Evolutionary conservation across 1,140 invertebrate species (phyloP).

Genomic region (Camponotus pennsylvanicus): DNA sequence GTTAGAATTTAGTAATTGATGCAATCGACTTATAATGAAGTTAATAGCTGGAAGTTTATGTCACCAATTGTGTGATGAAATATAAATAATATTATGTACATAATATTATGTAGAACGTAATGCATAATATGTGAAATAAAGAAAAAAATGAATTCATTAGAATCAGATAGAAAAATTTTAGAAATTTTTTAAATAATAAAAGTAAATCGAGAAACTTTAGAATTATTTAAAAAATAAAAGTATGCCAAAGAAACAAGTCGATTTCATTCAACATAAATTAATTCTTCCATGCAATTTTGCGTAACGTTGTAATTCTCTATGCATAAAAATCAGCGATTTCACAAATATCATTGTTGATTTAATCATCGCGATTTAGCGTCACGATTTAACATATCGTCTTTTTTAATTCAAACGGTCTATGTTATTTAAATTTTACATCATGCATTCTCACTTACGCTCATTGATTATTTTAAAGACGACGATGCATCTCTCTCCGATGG

Average conservation of each 20-base stretch:
- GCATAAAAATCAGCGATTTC: background rate
- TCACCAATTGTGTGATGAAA: background rate
- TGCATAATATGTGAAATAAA: background rate
- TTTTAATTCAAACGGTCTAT: background rate
- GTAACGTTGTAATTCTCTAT: background rate
- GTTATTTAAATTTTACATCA: background rate
- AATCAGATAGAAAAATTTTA: background rate
- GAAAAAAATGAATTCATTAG: background rate
- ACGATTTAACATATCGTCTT: background rate
- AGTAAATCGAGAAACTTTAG: background rate
- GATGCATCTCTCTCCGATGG: background rate
- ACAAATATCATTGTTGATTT: background rate
- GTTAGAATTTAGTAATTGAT: background rate
- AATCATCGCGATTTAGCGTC: slow-evolving; percentile 15
- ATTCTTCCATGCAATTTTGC: background rate
- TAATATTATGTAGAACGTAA: background rate
- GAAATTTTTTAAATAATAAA: background rate
- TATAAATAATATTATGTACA: background rate
- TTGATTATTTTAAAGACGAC: background rate
- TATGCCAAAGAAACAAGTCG: background rate
- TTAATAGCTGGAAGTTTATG: background rate
- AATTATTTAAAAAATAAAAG: background rate
- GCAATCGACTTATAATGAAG: no score
- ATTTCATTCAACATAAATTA: background rate
- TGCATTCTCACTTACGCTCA: background rate